Evolutionary conservation across 2,888 invertebrate genomes (phyloP).

Genomic region (Mimachlamys varia): DNA sequence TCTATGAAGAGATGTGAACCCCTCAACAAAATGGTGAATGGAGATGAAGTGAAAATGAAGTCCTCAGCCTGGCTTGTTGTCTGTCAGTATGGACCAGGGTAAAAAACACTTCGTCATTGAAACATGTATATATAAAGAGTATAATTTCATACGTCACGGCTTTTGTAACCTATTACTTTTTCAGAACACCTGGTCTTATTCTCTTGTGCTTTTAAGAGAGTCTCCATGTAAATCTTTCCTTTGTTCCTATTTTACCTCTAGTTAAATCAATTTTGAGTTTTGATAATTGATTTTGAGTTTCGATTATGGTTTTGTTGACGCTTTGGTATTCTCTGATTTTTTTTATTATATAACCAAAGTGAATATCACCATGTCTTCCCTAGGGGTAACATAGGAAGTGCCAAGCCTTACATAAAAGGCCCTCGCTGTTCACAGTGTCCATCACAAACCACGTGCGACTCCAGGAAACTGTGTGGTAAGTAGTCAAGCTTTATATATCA

Average conservation of each 20-base stretch:
- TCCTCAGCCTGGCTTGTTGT: neutral
- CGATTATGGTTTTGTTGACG: no score
- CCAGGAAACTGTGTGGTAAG: conserved; percentile 1
- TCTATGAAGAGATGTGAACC: neutral
- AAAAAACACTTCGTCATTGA: neutral
- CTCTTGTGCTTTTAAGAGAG: no score
- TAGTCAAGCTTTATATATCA: neutral
- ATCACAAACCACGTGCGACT: neutral
- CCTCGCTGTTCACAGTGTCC: neutral
- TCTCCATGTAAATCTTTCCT: no score
- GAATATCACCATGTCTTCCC: neutral
- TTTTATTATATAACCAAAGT: no score
- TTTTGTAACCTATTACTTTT: no score
- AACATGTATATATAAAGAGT: no score
- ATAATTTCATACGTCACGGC: no score
- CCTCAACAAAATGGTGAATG: neutral
- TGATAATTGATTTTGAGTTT: no score
- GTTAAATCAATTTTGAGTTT: no score
- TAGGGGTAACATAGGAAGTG: neutral
- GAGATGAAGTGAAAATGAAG: neutral
- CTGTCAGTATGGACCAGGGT: neutral
- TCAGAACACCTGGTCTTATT: no score
- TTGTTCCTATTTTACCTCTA: no score
- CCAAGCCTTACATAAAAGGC: neutral
- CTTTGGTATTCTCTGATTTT: no score